A percentile compares a stretch with the other conserved stretches of the same genome.
These are phyloP conservation scores for Fregata magnificens DNA, from an alignment of 2,113 vertebrate species.

Conservation along the genomic window DNA sequence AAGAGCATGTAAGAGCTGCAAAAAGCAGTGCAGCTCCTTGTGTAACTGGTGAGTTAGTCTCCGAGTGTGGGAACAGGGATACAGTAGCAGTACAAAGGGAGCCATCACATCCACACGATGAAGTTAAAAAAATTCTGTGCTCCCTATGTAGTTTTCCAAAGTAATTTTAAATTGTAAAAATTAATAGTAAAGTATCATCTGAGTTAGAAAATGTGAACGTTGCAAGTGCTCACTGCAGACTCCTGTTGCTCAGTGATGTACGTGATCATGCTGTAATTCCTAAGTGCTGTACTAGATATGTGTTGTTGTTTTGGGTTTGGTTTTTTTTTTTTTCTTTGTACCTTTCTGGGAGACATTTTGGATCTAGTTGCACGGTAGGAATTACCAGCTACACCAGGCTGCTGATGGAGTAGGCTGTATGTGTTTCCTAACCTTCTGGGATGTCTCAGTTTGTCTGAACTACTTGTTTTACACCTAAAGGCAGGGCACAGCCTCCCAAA, in stretches of 20 bases:
- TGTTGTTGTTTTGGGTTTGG: fast-evolving
- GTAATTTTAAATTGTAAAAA: background rate
- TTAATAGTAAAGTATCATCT: background rate
- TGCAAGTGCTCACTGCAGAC: background rate
- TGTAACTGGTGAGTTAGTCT: background rate
- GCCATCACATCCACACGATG: background rate
- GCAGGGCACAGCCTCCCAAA: background rate
- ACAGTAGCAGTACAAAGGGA: background rate
- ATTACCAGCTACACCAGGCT: background rate
- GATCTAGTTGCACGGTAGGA: background rate
- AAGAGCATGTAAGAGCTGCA: background rate
- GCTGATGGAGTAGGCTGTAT: background rate
- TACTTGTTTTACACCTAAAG: background rate
- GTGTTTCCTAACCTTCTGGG: background rate
- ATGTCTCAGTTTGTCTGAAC: background rate
- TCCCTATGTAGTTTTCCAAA: background rate
- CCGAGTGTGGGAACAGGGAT: background rate
- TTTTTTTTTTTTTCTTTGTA: background rate
- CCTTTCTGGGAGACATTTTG: background rate
- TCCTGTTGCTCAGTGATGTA: background rate
- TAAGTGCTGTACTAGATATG: background rate
- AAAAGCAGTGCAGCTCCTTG: background rate
- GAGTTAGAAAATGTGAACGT: background rate
- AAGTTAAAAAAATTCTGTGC: background rate
- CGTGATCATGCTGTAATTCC: background rate